phyloP scores from a whole-genome alignment of 1,140 invertebrate genomes.

The Habropoda laboriosa region DNA sequence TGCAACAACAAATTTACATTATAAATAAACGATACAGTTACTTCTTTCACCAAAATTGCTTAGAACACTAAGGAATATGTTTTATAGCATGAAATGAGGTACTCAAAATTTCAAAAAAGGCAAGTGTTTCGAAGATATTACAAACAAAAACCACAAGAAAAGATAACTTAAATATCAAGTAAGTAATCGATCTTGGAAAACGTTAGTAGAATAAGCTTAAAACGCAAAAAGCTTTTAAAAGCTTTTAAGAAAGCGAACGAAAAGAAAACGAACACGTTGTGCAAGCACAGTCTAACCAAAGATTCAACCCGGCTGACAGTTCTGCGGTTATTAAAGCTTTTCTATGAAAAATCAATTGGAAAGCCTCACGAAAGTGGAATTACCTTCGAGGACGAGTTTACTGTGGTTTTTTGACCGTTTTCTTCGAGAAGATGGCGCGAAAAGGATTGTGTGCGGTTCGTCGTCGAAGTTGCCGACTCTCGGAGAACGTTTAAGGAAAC shows the following conservation, averaged over 20 bases:
- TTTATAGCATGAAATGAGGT: background rate
- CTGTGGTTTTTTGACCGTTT: conserved; percentile 43
- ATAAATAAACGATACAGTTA: background rate
- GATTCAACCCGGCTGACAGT: conserved; percentile 56
- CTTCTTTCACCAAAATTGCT: background rate
- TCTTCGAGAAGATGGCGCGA: conserved; percentile 71
- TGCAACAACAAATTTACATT: background rate
- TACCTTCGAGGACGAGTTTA: conserved; percentile 45
- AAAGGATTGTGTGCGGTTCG: conserved; percentile 72
- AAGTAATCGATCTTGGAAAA: background rate
- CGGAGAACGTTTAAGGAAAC: background rate
- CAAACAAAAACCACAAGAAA: background rate
- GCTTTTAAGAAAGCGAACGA: background rate
- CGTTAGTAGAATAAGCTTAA: background rate
- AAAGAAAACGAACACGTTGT: conserved; percentile 29
- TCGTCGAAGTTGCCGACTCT: conserved; percentile 65
- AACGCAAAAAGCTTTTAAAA: conserved; percentile 6
- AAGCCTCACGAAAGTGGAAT: conserved; percentile 20
- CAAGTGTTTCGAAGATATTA: background rate
- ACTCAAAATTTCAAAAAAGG: background rate
- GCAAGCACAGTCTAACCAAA: conserved; percentile 65
- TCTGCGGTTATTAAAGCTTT: background rate
- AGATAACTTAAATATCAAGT: background rate
- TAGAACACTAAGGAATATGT: background rate
- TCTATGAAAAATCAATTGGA: conserved; percentile 7